Evolutionary conservation across 2,113 vertebrate genomes (phyloP).

Genomic region (Chaetura pelagica): DNA sequence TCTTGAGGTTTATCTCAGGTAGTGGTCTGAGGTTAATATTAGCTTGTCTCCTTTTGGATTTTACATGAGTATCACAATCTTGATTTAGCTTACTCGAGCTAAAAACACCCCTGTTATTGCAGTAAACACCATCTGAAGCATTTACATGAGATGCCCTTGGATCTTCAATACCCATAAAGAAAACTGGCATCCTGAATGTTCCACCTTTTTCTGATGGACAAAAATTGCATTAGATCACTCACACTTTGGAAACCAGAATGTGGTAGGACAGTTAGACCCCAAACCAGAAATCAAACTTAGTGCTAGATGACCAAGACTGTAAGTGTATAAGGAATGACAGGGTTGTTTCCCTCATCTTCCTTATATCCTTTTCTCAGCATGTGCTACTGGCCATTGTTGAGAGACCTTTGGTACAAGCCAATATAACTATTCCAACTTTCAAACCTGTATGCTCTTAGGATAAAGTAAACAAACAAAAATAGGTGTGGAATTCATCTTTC

Average conservation of each 20-base stretch:
- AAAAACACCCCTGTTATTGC: neutral
- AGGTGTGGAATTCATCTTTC: neutral
- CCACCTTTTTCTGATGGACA: neutral
- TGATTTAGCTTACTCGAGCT: neutral
- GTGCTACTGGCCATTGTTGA: fast-evolving
- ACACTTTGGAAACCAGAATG: neutral
- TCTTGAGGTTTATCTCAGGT: conserved; percentile 15
- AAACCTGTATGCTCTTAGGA: fast-evolving
- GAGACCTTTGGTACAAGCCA: neutral
- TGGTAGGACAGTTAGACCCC: neutral
- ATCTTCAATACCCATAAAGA: neutral
- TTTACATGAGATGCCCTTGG: neutral
- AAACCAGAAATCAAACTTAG: neutral
- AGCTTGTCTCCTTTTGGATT: neutral
- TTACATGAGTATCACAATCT: conserved; percentile 34
- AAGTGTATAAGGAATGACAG: neutral
- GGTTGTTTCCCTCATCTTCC: neutral
- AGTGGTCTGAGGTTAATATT: neutral
- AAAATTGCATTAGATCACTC: neutral
- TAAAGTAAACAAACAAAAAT: neutral
- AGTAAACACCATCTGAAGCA: neutral
- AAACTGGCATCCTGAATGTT: neutral
- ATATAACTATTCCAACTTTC: neutral
- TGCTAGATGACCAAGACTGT: neutral
- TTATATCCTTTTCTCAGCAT: neutral